These are phyloP conservation scores for Schlechtendalia chinensis DNA, from an alignment of 1,140 invertebrate genomes.

Conservation along the genomic window DNA sequence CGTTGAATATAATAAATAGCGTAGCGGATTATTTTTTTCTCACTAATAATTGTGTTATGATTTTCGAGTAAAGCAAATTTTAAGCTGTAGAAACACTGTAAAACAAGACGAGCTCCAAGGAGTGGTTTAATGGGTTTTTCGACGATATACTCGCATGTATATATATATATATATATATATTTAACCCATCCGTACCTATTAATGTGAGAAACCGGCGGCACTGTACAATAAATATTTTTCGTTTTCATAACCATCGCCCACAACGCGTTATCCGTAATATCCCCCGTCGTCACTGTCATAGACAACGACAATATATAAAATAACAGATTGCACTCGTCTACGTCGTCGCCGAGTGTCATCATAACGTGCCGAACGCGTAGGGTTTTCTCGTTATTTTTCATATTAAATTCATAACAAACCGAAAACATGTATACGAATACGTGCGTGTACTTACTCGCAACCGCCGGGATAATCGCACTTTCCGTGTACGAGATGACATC, in stretches of 20 bases:
- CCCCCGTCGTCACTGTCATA: background rate
- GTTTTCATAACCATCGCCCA: background rate
- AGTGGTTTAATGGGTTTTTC: no score
- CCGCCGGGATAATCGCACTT: conserved; percentile 83
- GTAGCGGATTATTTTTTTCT: no score
- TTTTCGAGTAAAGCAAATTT: no score
- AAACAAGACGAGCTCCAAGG: no score
- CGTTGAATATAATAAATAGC: no score
- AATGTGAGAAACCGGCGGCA: no score
- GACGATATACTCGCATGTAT: no score
- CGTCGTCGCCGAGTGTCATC: background rate
- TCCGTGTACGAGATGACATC: conserved; percentile 84
- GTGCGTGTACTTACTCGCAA: conserved; percentile 78
- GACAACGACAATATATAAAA: background rate
- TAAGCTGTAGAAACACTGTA: no score
- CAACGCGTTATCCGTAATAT: background rate
- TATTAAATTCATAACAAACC: background rate
- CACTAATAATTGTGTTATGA: no score
- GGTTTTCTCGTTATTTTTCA: conserved; percentile 5
- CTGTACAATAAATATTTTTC: background rate
- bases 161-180: no score
- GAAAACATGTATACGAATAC: background rate
- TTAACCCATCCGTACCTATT: no score
- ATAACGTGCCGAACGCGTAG: background rate
- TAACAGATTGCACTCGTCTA: background rate